Conservation (phyloP, 2,797 vertebrate genomes). For the Manis crassicaudata region DNA sequence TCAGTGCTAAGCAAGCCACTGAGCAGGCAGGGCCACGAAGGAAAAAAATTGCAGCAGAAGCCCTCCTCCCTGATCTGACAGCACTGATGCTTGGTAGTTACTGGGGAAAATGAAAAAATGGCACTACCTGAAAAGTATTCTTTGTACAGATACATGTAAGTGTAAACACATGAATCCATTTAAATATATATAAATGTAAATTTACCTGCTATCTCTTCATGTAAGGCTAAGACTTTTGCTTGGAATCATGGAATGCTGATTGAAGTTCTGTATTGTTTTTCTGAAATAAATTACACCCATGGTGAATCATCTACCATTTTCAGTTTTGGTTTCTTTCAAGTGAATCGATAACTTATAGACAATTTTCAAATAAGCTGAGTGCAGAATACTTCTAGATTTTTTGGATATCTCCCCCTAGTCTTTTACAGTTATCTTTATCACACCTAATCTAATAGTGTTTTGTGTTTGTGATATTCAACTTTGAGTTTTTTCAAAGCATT, state of each 20-base stretch:
- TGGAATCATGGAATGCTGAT: background rate
- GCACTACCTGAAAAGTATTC: background rate
- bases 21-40: background rate
- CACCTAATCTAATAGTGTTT: background rate
- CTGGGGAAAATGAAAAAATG: background rate
- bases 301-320: background rate
- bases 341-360: conserved; percentile 1
- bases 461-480: conserved; percentile 1
- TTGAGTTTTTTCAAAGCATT: conserved; percentile 11
- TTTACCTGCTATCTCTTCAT: background rate
- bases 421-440: conserved; percentile 26
- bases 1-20: background rate
- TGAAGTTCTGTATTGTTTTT: background rate
- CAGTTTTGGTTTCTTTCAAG: background rate
- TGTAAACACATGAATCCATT: background rate
- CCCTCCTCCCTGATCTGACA: background rate
- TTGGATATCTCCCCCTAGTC: background rate
- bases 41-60: background rate
- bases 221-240: background rate
- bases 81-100: background rate
- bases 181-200: background rate
- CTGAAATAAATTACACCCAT: background rate
- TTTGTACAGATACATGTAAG: background rate
- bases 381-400: background rate
- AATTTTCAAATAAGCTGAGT: conserved; percentile 2